These are phyloP conservation scores for Zaprionus vittiger DNA, from an alignment of 1,140 invertebrate species.

Conservation along the genomic window DNA sequence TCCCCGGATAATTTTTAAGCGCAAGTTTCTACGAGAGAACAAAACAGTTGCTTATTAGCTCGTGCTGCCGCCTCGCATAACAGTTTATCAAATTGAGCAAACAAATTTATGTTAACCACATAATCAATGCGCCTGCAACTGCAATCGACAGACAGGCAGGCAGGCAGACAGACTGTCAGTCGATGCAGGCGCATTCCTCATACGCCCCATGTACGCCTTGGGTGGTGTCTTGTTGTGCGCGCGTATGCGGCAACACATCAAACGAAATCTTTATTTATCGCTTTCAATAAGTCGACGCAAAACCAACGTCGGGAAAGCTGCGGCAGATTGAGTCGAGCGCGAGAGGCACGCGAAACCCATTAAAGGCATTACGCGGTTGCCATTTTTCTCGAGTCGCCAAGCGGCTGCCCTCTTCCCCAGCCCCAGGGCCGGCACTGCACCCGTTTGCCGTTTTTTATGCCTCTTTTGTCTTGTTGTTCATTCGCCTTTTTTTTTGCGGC, in stretches of 20 bases:
- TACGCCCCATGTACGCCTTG: slow-evolving; percentile 47
- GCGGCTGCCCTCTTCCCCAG: too few relatives aligned
- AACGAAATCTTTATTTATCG: slow-evolving; percentile 82
- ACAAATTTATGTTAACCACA: slow-evolving; percentile 78
- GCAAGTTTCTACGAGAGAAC: slow-evolving; percentile 27
- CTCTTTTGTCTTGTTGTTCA: slow-evolving; percentile 41
- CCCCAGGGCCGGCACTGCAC: background rate
- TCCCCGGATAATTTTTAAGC: slow-evolving; percentile 47
- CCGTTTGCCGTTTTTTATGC: slow-evolving; percentile 34
- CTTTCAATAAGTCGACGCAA: slow-evolving; percentile 80
- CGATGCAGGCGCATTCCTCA: slow-evolving; percentile 42
- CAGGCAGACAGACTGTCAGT: background rate
- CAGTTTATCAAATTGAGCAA: slow-evolving; percentile 61
- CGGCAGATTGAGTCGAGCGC: slow-evolving; percentile 36
- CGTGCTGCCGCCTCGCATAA: slow-evolving; percentile 8
- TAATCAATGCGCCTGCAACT: slow-evolving; percentile 64
- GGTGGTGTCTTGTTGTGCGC: background rate
- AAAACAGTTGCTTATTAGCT: slow-evolving; percentile 45
- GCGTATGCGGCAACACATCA: slow-evolving; percentile 43
- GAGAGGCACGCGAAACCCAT: slow-evolving; percentile 70
- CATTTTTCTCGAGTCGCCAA: slow-evolving; percentile 63
- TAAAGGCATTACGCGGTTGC: slow-evolving; percentile 75
- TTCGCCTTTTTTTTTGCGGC: slow-evolving; percentile 57
- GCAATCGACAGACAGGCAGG: slow-evolving; percentile 8
- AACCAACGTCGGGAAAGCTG: slow-evolving; percentile 27